These are phyloP conservation scores for Indicator maculatus DNA, from an alignment of 2,113 vertebrate genomes.

Conservation along the genomic window DNA sequence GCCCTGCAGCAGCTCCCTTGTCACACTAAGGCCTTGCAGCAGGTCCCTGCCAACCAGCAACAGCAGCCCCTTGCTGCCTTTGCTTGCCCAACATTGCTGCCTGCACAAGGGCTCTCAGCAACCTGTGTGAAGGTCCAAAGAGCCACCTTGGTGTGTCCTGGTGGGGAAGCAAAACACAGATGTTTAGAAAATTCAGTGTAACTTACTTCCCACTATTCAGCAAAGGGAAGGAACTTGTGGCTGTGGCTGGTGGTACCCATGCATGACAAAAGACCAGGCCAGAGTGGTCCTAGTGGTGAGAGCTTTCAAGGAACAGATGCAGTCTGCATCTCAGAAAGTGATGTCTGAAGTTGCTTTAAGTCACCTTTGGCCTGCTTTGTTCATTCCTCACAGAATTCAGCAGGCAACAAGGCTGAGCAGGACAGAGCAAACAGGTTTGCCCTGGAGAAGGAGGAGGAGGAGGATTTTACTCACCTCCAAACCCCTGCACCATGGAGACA, in stretches of 20 bases:
- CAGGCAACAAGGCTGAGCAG: background rate
- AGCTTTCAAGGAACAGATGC: background rate
- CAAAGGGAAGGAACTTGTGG: background rate
- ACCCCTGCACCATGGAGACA: accelerated
- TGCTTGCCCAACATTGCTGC: accelerated
- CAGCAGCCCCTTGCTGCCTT: background rate
- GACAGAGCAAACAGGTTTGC: background rate
- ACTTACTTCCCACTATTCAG: accelerated
- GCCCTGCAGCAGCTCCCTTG: accelerated
- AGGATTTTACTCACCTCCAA: background rate
- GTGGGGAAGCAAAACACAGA: accelerated
- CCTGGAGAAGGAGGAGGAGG: background rate
- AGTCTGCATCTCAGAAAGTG: background rate
- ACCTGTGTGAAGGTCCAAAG: background rate
- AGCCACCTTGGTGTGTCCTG: background rate
- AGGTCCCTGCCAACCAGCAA: accelerated
- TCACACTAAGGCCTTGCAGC: background rate
- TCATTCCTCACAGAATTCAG: background rate
- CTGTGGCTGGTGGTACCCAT: background rate
- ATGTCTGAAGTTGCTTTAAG: background rate
- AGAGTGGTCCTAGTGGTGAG: background rate
- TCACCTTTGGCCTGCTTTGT: background rate
- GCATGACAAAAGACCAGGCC: background rate
- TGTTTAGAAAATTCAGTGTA: background rate
- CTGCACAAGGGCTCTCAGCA: background rate